Evolutionary conservation across 2,888 invertebrate species (phyloP).

Genomic region (Limenitis camilla): DNA sequence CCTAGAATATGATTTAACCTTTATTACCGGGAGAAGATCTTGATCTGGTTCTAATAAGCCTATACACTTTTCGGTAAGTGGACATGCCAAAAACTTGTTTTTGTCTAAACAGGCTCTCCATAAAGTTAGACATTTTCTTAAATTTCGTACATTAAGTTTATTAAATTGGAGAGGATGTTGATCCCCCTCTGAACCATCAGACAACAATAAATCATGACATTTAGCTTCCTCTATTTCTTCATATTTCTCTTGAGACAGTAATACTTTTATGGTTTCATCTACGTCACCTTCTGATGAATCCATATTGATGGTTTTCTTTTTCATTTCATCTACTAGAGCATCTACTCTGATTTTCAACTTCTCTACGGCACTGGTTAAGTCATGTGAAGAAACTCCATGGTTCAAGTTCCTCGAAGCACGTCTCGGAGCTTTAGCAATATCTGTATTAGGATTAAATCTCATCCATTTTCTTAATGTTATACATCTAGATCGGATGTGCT

Average conservation of each 20-base stretch:
- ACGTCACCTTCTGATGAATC: too few relatives aligned
- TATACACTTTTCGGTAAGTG: conserved; percentile 31
- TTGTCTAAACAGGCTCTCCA: conserved; percentile 43
- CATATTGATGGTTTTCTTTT: too few relatives aligned
- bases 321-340: too few relatives aligned
- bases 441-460: conserved; percentile 55
- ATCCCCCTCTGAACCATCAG: background rate
- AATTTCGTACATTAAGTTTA: conserved; percentile 35
- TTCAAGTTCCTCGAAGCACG: too few relatives aligned
- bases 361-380: too few relatives aligned
- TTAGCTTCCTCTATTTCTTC: conserved; percentile 33
- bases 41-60: conserved; percentile 29
- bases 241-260: too few relatives aligned
- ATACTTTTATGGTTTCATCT: too few relatives aligned
- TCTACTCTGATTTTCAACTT: too few relatives aligned
- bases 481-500: conserved; percentile 77
- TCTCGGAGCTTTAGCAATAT: conserved; percentile 53
- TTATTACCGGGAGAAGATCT: conserved; percentile 30
- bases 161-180: background rate
- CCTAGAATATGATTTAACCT: conserved; percentile 51
- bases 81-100: conserved; percentile 32
- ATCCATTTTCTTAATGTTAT: conserved; percentile 69
- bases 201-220: too few relatives aligned
- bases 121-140: conserved; percentile 43
- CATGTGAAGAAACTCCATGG: too few relatives aligned